These are phyloP conservation scores for Chydorus sphaericus DNA, from an alignment of 2,888 invertebrate species.

Conservation along the genomic window DNA sequence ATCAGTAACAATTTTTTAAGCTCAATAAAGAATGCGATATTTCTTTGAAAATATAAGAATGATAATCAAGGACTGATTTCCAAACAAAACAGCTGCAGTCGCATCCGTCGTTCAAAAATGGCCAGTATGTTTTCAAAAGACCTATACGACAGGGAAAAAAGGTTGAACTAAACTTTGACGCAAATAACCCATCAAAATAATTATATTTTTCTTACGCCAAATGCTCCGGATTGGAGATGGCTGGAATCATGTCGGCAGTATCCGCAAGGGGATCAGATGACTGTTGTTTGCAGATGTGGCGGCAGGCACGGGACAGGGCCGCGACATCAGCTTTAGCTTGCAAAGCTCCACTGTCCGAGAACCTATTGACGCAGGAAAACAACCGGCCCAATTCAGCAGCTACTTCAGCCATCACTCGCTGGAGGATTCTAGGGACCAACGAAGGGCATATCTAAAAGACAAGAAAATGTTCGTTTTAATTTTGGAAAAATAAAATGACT, in stretches of 20 bases:
- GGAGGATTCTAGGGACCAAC: slow-evolving; percentile 41
- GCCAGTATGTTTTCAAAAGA: slow-evolving; percentile 26
- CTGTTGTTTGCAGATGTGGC: neutral
- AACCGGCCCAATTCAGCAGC: slow-evolving; percentile 82
- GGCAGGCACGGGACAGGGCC: slow-evolving; percentile 25
- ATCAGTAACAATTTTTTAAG: no score
- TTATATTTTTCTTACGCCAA: slow-evolving; percentile 26
- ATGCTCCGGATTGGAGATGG: slow-evolving; percentile 23
- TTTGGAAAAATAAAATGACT: slow-evolving; percentile 34
- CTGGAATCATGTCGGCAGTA: slow-evolving; percentile 22
- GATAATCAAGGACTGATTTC: no score
- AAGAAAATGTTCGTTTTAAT: neutral
- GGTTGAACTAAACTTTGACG: neutral
- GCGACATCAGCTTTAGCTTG: slow-evolving; percentile 66
- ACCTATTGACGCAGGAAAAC: slow-evolving; percentile 56
- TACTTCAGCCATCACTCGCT: slow-evolving; percentile 75
- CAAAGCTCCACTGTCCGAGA: slow-evolving; percentile 51
- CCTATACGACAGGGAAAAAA: slow-evolving; percentile 20
- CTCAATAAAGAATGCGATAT: no score
- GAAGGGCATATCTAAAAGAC: slow-evolving; percentile 55
- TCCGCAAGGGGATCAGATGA: neutral
- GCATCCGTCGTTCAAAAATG: slow-evolving; percentile 28
- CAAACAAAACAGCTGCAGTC: slow-evolving; percentile 30
- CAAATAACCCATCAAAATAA: neutral
- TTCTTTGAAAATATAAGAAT: no score